Percentiles rank a stretch among this genome's conserved stretches.
Evolutionary conservation across 2,888 invertebrate genomes (phyloP).

Genomic region (Mactromeris polynyma): DNA sequence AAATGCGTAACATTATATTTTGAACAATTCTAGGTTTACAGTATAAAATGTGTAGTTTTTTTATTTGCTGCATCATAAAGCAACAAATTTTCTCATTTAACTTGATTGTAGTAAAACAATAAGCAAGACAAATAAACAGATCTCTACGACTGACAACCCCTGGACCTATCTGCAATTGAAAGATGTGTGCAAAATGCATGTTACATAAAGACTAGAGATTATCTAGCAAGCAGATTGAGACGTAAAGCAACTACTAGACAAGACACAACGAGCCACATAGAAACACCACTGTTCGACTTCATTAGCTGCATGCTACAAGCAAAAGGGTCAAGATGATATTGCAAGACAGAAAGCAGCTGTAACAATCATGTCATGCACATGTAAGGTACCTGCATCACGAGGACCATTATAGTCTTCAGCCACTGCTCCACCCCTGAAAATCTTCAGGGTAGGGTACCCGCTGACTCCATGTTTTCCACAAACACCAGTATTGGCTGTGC

Average conservation of each 20-base stretch:
- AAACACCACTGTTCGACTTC: neutral
- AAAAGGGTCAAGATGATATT: neutral
- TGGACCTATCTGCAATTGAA: neutral
- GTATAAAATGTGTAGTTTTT: too few relatives aligned
- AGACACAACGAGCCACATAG: neutral
- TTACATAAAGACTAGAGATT: too few relatives aligned
- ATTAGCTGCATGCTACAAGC: neutral
- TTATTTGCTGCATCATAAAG: too few relatives aligned
- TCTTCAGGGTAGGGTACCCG: constrained; percentile 99
- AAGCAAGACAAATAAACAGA: neutral
- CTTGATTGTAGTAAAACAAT: too few relatives aligned
- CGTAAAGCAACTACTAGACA: neutral
- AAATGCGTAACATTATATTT: too few relatives aligned
- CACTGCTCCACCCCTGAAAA: constrained; percentile 96
- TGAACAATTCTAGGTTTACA: too few relatives aligned
- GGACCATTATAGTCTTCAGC: constrained; percentile 97
- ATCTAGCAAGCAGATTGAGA: neutral
- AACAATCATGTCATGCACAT: neutral
- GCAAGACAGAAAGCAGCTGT: neutral
- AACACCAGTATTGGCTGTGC: constrained; percentile 95
- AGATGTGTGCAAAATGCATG: neutral
- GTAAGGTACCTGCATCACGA: constrained; percentile 92
- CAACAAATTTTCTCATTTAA: too few relatives aligned
- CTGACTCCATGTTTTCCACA: constrained; percentile 96
- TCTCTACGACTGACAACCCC: neutral